Percentiles rank a stretch among this genome's conserved stretches.
Evolutionary conservation across 2,797 vertebrate genomes (phyloP).

Genomic region (Rousettus madagascariensis): DNA sequence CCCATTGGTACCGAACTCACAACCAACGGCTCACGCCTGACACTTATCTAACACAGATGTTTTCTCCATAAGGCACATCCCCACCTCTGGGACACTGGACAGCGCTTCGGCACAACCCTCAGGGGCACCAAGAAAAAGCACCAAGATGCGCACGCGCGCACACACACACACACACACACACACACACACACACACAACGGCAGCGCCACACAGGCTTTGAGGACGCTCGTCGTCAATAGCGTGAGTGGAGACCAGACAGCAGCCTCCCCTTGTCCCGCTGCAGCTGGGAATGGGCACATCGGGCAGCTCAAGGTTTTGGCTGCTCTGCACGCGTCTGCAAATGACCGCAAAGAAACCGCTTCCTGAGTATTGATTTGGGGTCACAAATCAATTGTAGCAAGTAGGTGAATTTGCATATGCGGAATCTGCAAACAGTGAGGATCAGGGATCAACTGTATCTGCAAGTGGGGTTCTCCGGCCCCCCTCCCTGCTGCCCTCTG

Average conservation of each 20-base stretch:
- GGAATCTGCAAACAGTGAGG: not conserved
- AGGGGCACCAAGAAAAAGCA: not conserved
- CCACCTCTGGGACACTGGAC: not conserved
- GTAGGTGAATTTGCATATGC: not conserved
- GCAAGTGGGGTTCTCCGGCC: not conserved
- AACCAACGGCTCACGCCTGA: not conserved
- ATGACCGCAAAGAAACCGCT: accelerated
- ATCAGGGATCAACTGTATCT: not conserved
- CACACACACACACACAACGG: too few relatives aligned
- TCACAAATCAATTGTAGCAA: not conserved
- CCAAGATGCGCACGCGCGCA: too few relatives aligned
- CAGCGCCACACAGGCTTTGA: not conserved
- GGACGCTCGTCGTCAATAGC: too few relatives aligned
- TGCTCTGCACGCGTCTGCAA: too few relatives aligned
- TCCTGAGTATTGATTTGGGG: not conserved
- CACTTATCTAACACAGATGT: not conserved
- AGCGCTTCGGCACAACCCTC: not conserved
- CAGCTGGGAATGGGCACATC: not conserved
- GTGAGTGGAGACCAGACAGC: not conserved
- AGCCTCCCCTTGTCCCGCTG: accelerated
- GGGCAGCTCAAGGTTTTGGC: accelerated
- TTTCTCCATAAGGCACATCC: accelerated
- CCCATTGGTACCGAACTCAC: not conserved
- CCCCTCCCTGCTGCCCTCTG: not conserved
- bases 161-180: too few relatives aligned